Evolutionary conservation across 2,888 invertebrate species (phyloP).

Genomic region (Leptopterna dolabrata): DNA sequence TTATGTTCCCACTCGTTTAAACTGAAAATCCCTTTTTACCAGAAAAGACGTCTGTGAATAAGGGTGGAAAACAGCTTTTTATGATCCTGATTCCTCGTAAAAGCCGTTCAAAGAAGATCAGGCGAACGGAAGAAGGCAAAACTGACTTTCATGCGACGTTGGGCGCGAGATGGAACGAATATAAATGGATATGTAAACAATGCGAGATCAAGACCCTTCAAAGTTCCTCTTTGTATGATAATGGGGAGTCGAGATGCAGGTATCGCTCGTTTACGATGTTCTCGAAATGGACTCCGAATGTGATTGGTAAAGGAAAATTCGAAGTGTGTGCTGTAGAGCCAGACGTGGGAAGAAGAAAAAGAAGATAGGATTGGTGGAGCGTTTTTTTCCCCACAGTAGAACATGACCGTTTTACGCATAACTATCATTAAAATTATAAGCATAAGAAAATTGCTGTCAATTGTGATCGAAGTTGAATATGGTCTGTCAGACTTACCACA

Average conservation of each 20-base stretch:
- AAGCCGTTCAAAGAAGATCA: neutral
- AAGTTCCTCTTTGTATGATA: neutral
- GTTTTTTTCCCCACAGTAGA: too few species aligned
- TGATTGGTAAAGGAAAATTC: neutral
- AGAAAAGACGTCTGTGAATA: neutral
- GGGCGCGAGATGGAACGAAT: neutral
- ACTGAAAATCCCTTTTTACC: neutral
- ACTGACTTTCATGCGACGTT: neutral
- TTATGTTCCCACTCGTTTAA: neutral
- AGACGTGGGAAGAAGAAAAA: neutral
- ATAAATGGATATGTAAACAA: constrained; percentile 1
- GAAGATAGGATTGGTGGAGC: too few species aligned
- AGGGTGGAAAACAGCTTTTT: neutral
- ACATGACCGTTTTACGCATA: too few species aligned
- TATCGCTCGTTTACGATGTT: neutral
- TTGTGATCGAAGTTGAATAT: too few species aligned
- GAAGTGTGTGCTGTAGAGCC: neutral
- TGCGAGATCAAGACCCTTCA: neutral
- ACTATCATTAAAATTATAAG: too few species aligned
- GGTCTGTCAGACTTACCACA: too few species aligned
- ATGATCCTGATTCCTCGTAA: neutral
- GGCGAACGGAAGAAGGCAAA: neutral
- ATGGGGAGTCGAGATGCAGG: neutral
- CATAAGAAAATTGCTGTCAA: too few species aligned
- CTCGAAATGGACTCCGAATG: neutral